Percentiles rank a stretch among this genome's conserved stretches.
These are phyloP conservation scores for Odontothrips loti DNA, from an alignment of 2,888 invertebrate genomes.

Conservation along the genomic window DNA sequence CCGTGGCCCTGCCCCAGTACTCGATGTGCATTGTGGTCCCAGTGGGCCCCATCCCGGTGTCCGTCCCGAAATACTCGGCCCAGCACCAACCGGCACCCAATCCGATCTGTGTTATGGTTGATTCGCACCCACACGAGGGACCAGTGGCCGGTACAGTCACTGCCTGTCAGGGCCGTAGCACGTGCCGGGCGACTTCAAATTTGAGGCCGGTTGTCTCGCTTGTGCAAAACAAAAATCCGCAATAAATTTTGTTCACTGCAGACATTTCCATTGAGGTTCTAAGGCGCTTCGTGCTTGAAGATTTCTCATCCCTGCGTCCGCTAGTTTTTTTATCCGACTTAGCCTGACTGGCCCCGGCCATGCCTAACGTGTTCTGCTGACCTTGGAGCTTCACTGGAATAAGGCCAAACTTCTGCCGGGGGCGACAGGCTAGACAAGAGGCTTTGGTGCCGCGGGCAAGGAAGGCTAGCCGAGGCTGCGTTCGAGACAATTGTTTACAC, in stretches of 20 bases:
- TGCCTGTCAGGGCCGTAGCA: not conserved
- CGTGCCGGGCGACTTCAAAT: not conserved
- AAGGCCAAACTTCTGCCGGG: not conserved
- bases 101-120: no score
- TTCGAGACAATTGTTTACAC: not conserved
- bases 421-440: not conserved
- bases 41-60: not conserved
- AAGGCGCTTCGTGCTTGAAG: no score
- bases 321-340: no score
- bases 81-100: not conserved
- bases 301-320: no score
- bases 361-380: no score
- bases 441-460: not conserved
- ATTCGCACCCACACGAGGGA: not conserved
- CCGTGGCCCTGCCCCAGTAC: not conserved
- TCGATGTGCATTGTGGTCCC: conserved; percentile 2
- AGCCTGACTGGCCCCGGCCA: no score
- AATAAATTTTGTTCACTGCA: no score
- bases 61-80: not conserved
- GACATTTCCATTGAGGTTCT: no score
- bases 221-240: no score
- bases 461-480: not conserved
- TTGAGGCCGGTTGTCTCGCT: no score
- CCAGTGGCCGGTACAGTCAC: not conserved
- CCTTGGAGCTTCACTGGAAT: no score